These are phyloP conservation scores for Artemisiospiza belli DNA, from an alignment of 2,113 vertebrate genomes.

Conservation along the genomic window DNA sequence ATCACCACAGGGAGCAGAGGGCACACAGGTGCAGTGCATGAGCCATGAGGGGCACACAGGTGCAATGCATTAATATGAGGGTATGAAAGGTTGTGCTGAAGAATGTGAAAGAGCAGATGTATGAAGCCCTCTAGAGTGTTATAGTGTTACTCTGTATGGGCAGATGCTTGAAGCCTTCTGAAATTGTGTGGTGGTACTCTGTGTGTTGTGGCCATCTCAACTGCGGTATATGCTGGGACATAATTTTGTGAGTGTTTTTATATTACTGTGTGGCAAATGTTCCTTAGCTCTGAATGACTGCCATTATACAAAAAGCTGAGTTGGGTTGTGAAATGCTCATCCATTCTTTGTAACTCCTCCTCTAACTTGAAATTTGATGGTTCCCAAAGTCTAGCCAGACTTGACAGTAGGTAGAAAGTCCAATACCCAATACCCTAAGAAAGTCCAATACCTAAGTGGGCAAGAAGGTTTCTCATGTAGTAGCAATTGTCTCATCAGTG, in stretches of 20 bases:
- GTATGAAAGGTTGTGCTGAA: background rate
- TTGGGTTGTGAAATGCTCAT: background rate
- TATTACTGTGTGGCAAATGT: background rate
- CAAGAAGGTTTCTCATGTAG: background rate
- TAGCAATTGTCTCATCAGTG: background rate
- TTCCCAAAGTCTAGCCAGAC: background rate
- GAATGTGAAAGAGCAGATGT: background rate
- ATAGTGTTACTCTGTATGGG: rapidly evolving
- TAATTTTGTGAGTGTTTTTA: background rate
- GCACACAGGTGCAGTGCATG: background rate
- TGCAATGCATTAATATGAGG: background rate
- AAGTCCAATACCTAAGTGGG: background rate
- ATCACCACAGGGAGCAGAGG: background rate
- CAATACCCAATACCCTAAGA: background rate
- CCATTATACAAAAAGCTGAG: background rate
- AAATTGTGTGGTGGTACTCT: background rate
- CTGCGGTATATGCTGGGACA: background rate
- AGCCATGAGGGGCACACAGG: background rate
- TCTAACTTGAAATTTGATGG: background rate
- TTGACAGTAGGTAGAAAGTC: background rate
- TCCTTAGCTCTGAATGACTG: background rate
- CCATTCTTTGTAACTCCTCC: background rate
- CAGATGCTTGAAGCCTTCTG: background rate
- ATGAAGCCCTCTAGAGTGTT: rapidly evolving
- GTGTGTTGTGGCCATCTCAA: background rate